phyloP scores from a whole-genome alignment of 2,113 vertebrate species.

The Bujurquina vittata region DNA sequence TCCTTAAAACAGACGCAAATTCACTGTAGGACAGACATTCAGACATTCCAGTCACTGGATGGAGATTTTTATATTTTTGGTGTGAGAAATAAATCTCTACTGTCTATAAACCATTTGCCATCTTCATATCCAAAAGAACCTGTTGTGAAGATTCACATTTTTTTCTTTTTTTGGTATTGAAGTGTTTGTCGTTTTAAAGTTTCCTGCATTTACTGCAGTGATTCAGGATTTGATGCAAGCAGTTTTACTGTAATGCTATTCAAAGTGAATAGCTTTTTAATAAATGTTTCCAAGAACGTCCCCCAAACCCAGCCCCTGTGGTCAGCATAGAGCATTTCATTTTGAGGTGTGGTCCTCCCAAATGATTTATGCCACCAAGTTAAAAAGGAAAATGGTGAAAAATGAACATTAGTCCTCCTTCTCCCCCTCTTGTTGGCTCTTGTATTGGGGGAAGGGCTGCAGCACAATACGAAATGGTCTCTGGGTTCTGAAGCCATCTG shows the following conservation, averaged over 20 bases:
- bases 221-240: not conserved
- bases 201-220: not conserved
- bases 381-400: slow-evolving; percentile 28
- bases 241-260: not conserved
- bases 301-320: slow-evolving; percentile 6
- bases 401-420: slow-evolving; percentile 5
- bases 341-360: slow-evolving; percentile 37
- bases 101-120: not conserved
- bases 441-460: slow-evolving; percentile 7
- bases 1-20: not conserved
- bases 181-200: not conserved
- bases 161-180: not conserved
- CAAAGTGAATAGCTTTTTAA: slow-evolving; percentile 1
- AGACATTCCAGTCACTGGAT: not conserved
- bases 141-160: not conserved
- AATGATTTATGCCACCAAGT: slow-evolving; percentile 30
- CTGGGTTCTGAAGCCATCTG: slow-evolving; percentile 28
- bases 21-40: not conserved
- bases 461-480: slow-evolving; percentile 18
- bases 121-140: not conserved
- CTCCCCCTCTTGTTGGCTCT: not conserved
- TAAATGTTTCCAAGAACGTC: not conserved
- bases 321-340: slow-evolving; percentile 9
- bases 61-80: not conserved
- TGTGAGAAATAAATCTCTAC: not conserved